Evolutionary conservation across 2,113 vertebrate genomes (phyloP).

Genomic region (Tachysurus vachellii): DNA sequence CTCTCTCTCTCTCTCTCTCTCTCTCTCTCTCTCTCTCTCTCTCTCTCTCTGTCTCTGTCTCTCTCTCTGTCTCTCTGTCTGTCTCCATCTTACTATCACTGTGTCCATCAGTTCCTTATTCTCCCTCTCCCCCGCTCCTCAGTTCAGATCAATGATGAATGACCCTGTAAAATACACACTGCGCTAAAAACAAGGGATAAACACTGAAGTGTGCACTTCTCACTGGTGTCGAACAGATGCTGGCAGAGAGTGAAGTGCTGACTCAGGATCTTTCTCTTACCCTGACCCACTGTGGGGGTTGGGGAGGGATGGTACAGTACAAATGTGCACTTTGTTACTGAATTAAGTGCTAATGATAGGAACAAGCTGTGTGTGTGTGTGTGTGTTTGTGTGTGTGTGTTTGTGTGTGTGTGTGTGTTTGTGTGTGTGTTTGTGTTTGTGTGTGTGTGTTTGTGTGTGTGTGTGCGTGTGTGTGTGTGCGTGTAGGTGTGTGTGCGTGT

Average conservation of each 20-base stretch:
- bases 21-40: neutral
- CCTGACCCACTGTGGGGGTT: neutral
- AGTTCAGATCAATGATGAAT: neutral
- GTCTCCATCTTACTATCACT: neutral
- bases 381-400: neutral
- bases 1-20: neutral
- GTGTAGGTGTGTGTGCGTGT: too few relatives aligned
- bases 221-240: neutral
- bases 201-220: slow-evolving; percentile 10
- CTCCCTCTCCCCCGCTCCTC: neutral
- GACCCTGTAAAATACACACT: slow-evolving; percentile 7
- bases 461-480: neutral
- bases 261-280: neutral
- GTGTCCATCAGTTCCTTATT: too few relatives aligned
- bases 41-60: neutral
- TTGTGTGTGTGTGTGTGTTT: neutral
- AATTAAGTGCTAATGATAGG: neutral
- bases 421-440: neutral
- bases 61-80: neutral
- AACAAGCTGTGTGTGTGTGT: neutral
- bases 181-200: slow-evolving; percentile 4
- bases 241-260: neutral
- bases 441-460: neutral
- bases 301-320: too few relatives aligned
- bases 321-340: neutral